Conservation (phyloP, 2,113 vertebrate genomes). For the Saccopteryx leptura region DNA sequence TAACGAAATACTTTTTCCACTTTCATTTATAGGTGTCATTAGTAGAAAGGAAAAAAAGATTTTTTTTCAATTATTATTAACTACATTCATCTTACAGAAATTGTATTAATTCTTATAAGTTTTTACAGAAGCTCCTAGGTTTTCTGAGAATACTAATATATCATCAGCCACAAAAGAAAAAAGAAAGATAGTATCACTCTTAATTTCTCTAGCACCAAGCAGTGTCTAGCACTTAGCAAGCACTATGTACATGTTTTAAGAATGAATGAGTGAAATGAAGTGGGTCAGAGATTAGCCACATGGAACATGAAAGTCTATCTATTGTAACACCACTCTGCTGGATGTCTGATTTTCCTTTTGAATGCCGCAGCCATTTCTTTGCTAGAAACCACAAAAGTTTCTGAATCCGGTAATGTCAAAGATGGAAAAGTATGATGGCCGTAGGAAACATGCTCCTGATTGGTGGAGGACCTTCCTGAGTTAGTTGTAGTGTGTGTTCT, state of each 20-base stretch:
- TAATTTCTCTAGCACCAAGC: not conserved
- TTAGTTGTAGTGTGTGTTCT: not conserved
- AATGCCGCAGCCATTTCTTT: not conserved
- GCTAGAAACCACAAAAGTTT: not conserved
- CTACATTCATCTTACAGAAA: conserved; percentile 2
- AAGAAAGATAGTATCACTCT: not conserved
- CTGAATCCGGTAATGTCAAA: not conserved
- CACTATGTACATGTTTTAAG: not conserved
- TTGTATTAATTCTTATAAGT: conserved; percentile 47
- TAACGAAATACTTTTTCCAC: not conserved
- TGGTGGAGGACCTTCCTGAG: not conserved
- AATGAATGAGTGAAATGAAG: conserved; percentile 48
- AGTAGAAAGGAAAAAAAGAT: not conserved
- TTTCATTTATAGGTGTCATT: conserved; percentile 33
- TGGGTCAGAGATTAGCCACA: not conserved
- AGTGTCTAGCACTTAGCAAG: not conserved
- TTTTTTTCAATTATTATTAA: conserved; percentile 4
- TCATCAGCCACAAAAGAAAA: not conserved
- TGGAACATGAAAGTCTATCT: not conserved
- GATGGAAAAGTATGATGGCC: not conserved
- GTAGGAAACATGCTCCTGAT: not conserved
- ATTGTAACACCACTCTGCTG: not conserved
- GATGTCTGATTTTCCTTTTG: not conserved
- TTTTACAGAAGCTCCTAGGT: not conserved
- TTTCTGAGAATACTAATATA: not conserved